Conservation (phyloP, 2,113 vertebrate genomes). For the Bujurquina vittata region DNA sequence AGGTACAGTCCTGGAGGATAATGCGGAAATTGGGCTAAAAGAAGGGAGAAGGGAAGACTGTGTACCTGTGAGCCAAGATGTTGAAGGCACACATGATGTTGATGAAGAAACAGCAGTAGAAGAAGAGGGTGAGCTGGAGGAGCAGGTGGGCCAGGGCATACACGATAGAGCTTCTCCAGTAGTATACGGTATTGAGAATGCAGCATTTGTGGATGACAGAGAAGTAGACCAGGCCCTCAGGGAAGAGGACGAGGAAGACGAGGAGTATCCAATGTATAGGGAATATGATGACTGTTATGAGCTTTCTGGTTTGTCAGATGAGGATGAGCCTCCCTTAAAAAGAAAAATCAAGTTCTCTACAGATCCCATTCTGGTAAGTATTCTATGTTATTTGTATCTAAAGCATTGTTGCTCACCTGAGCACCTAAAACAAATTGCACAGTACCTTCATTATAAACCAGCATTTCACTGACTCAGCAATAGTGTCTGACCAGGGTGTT, state of each 20-base stretch:
- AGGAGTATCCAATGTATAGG: slow-evolving; percentile 76
- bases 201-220: slow-evolving; percentile 88
- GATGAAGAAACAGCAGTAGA: slow-evolving; percentile 63
- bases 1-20: slow-evolving; percentile 47
- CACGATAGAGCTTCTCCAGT: slow-evolving; percentile 72
- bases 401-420: slow-evolving; percentile 21
- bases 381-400: slow-evolving; percentile 25
- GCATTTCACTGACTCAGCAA: slow-evolving; percentile 53
- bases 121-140: slow-evolving; percentile 61
- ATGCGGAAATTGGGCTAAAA: not conserved
- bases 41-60: slow-evolving; percentile 41
- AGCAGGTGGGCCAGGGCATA: slow-evolving; percentile 69
- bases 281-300: slow-evolving; percentile 89
- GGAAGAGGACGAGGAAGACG: slow-evolving; percentile 75
- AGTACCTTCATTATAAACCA: slow-evolving; percentile 44
- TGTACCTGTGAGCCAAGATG: slow-evolving; percentile 43
- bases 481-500: slow-evolving; percentile 50
- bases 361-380: slow-evolving; percentile 87
- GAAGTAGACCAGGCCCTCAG: slow-evolving; percentile 78
- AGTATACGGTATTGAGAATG: slow-evolving; percentile 89
- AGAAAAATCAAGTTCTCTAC: slow-evolving; percentile 89
- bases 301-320: slow-evolving; percentile 87
- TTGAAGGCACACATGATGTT: slow-evolving; percentile 53
- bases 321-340: slow-evolving; percentile 82
- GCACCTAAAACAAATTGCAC: slow-evolving; percentile 20